Evolutionary conservation across 2,888 invertebrate genomes (phyloP).

Genomic region (Ethmia dodecea): DNA sequence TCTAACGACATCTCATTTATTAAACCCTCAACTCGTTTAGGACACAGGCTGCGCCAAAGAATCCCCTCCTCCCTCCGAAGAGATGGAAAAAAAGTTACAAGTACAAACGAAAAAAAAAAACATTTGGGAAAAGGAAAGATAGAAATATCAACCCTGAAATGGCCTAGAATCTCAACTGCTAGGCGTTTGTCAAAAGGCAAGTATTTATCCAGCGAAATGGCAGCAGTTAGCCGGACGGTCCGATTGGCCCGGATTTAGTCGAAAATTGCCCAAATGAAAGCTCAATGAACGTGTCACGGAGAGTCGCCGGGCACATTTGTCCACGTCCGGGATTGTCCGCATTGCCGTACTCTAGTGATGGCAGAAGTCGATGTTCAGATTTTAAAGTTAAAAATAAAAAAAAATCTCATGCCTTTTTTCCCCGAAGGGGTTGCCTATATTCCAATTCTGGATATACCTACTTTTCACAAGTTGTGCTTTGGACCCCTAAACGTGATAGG

Average conservation of each 20-base stretch:
- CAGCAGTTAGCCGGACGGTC: conserved; percentile 45
- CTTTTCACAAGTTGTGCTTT: too few relatives aligned
- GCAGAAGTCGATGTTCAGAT: conserved; percentile 14
- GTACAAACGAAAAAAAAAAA: too few relatives aligned
- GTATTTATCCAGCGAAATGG: conserved; percentile 52
- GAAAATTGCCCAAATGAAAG: conserved; percentile 76
- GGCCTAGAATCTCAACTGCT: not conserved
- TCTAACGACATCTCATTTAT: too few relatives aligned
- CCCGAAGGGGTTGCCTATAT: too few relatives aligned
- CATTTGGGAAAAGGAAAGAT: too few relatives aligned
- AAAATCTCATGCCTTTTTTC: too few relatives aligned
- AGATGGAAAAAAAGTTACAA: too few relatives aligned
- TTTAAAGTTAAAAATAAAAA: not conserved
- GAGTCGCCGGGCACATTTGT: conserved; percentile 69
- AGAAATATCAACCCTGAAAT: not conserved
- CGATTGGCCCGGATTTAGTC: conserved; percentile 68
- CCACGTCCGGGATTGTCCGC: conserved; percentile 69
- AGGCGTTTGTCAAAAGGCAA: conserved; percentile 24
- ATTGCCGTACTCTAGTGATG: conserved; percentile 62
- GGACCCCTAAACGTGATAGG: too few relatives aligned
- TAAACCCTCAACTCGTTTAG: too few relatives aligned
- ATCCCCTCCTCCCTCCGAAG: too few relatives aligned
- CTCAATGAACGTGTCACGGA: conserved; percentile 74
- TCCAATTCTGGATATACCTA: too few relatives aligned
- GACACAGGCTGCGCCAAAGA: too few relatives aligned